Base-by-base conservation (phyloP, 2,888 invertebrate species). In the Trissoscelio sp. region DNA sequence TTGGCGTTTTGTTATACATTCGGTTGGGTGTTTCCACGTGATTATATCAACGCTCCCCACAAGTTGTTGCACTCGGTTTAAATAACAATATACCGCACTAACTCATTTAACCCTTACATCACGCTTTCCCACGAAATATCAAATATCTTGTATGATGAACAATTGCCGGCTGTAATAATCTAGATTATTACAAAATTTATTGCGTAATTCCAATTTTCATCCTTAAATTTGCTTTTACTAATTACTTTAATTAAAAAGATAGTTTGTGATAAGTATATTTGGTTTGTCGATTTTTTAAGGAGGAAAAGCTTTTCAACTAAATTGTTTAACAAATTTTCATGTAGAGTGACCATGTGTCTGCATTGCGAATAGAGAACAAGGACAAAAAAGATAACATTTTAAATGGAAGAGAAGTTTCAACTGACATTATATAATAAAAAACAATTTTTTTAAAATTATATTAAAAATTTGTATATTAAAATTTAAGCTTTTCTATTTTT, bases 71-170 rank as follows among this genome's bases (percentile, higher is more conserved):
- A 60, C 57, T 58, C 51, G 51, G 22, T 73, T 73, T 37, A 75
- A 75, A 66, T 75, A 75, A 60, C 75, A 51, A 57, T 75, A 60
- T 60, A 16, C 22, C 34, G 7, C 67, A 18, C 28, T 6, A 24
- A 66, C 48, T 75, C 66, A 58, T 66, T 57, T 75, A 66, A 39
- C 57, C 66, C 74, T 66, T 58, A 51, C 57, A 66, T 48, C 66
- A 58, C 39, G 22, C 14, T 77, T 77, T 77, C 77, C 62, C 77
- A 77, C 69, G 69, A 34, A 62, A 55, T 77, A 69, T 77, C 67
- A 62, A 62, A 77, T 77, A 69, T 62, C 69, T 14, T 28, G 62
- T 2, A n/a, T 48, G 60, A 77, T 69, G 77, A 69, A 60, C 53
- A 60, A 60, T 69, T 60, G 28, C 28, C 18, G n/a, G n/a, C 24